phyloP scores from a whole-genome alignment of 2,797 vertebrate species.

The Cichlasoma orientale region DNA sequence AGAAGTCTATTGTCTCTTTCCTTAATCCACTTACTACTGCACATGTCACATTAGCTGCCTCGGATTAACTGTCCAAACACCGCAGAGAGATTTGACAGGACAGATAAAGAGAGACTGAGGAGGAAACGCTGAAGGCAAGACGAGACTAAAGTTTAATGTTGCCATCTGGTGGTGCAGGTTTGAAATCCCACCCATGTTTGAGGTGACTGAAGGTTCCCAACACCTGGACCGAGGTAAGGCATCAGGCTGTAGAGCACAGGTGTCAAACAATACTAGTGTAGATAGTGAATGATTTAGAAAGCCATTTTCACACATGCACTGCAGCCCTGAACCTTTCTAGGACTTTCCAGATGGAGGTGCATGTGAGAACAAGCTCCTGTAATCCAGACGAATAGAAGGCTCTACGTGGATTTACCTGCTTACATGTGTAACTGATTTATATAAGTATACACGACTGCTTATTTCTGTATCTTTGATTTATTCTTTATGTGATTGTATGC shows the following conservation, averaged over 20 bases:
- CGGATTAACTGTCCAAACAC: slow-evolving; percentile 22
- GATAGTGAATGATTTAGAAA: not conserved
- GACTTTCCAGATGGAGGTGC: too few species aligned
- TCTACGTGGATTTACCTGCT: not conserved
- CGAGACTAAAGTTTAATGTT: slow-evolving; percentile 16
- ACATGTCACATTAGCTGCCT: slow-evolving; percentile 32
- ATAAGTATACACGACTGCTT: not conserved
- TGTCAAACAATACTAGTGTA: not conserved
- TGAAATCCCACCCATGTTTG: not conserved
- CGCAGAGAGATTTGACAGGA: slow-evolving; percentile 8
- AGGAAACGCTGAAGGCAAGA: not conserved
- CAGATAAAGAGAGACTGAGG: not conserved
- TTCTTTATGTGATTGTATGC: not conserved
- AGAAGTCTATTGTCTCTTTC: not conserved
- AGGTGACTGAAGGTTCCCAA: not conserved
- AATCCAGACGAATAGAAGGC: not conserved
- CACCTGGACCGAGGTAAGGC: not conserved
- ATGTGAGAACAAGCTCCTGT: too few species aligned
- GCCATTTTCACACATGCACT: too few species aligned
- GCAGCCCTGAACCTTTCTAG: too few species aligned
- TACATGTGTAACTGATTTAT: not conserved
- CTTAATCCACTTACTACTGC: slow-evolving; percentile 36
- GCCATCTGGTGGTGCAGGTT: slow-evolving; percentile 61
- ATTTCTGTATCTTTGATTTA: not conserved
- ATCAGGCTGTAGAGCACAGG: not conserved